Conservation (phyloP, 2,113 vertebrate genomes). For the Collichthys lucidus region DNA sequence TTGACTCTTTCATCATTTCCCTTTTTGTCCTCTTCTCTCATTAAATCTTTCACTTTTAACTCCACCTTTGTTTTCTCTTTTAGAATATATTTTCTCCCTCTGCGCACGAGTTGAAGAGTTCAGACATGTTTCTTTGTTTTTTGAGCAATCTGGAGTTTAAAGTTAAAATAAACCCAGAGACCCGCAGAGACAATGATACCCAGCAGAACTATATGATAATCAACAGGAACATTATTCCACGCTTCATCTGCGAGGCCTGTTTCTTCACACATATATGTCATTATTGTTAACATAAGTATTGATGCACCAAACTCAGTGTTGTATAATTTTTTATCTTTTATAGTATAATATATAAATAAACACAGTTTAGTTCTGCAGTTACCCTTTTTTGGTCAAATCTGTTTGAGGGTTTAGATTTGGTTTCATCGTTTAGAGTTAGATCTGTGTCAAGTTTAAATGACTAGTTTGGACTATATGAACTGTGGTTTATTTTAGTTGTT, state of each 20-base stretch:
- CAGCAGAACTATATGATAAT: constrained; percentile 19
- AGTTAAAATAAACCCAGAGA: constrained; percentile 1
- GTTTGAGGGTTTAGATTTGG: neutral
- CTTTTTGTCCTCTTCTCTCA: neutral
- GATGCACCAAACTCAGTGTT: neutral
- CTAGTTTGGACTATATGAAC: too few species aligned
- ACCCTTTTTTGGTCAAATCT: neutral
- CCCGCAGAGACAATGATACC: neutral
- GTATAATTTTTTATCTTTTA: neutral
- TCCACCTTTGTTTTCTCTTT: neutral
- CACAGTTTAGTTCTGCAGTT: too few species aligned
- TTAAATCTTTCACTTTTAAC: too few species aligned
- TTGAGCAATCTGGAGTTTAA: neutral
- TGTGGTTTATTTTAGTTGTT: too few species aligned
- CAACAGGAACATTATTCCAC: neutral
- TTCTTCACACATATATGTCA: neutral
- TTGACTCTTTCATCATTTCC: neutral
- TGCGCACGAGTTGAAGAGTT: constrained; percentile 49
- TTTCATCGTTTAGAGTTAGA: neutral
- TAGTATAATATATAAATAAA: neutral
- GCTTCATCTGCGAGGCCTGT: neutral
- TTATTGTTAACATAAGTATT: too few species aligned
- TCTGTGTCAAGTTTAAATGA: too few species aligned
- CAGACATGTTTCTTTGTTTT: neutral
- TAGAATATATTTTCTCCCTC: neutral